These are phyloP conservation scores for Neosilurus mollespiculum DNA, from an alignment of 2,797 vertebrate genomes.

Conservation along the genomic window DNA sequence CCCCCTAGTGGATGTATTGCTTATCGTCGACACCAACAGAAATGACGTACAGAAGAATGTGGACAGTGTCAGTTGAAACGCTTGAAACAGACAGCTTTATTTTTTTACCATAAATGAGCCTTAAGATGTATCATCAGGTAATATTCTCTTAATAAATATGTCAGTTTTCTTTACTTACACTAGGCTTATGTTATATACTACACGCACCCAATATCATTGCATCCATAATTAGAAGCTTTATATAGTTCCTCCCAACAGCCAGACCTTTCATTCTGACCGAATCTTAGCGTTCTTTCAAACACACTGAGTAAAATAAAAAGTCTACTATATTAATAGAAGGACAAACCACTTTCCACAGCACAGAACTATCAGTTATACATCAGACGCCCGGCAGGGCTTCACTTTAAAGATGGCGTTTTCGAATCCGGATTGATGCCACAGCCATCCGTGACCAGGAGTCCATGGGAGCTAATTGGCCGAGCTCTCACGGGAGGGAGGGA, in stretches of 20 bases:
- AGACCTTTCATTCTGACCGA: neutral
- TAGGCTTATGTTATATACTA: neutral
- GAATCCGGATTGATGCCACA: no score
- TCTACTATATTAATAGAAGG: constrained; percentile 11
- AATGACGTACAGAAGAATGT: no score
- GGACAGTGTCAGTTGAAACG: no score
- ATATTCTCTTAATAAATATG: neutral
- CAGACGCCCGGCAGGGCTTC: neutral
- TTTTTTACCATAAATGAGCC: neutral
- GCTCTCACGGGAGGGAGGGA: no score
- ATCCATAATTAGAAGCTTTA: neutral
- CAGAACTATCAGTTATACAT: neutral
- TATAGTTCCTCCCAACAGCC: neutral
- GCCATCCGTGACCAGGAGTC: no score
- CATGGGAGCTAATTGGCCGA: no score
- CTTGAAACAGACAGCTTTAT: no score
- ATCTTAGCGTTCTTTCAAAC: neutral
- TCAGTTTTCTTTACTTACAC: neutral
- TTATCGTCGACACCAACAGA: no score
- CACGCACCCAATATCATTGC: neutral
- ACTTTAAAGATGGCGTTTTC: neutral
- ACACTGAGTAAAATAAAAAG: neutral
- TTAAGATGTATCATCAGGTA: neutral
- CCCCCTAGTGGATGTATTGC: no score
- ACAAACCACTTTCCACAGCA: neutral